phyloP scores from a whole-genome alignment of 2,888 invertebrate genomes.

The Apamea epomidion region DNA sequence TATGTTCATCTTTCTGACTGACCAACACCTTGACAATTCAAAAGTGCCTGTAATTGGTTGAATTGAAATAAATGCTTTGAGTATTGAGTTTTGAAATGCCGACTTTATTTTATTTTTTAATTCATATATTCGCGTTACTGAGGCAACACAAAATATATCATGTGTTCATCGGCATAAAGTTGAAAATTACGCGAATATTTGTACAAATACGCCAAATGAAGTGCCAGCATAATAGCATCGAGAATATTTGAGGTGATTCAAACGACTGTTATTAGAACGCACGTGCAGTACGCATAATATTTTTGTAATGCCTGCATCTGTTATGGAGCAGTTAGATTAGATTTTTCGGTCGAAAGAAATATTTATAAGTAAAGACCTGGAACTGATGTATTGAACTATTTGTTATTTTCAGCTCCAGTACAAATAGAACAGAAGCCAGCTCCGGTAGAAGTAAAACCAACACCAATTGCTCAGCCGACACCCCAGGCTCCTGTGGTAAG shows the following conservation, averaged over 20 bases:
- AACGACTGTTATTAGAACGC: background rate
- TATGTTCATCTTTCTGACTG: too few species aligned
- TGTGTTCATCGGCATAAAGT: background rate
- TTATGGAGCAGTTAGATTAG: background rate
- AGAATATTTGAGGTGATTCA: background rate
- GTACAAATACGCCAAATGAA: background rate
- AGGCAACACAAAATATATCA: background rate
- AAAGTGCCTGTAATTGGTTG: too few species aligned
- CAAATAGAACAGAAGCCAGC: constrained; percentile 55
- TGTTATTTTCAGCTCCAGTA: constrained; percentile 49
- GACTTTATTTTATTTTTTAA: too few species aligned
- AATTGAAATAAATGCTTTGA: too few species aligned
- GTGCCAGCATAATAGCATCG: background rate
- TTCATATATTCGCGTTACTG: background rate
- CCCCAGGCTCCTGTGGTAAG: constrained; percentile 49
- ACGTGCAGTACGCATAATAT: too few species aligned
- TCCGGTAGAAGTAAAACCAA: constrained; percentile 68
- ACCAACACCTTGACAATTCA: too few species aligned
- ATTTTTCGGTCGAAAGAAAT: background rate
- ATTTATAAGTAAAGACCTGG: background rate
- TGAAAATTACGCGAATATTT: background rate
- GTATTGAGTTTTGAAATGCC: too few species aligned
- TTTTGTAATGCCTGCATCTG: too few species aligned
- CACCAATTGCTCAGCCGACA: constrained; percentile 54
- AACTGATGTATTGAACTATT: background rate